A percentile compares a stretch with the other conserved stretches of the same genome.
phyloP scores from a whole-genome alignment of 1,140 invertebrate genomes.

The Euura lappo region DNA sequence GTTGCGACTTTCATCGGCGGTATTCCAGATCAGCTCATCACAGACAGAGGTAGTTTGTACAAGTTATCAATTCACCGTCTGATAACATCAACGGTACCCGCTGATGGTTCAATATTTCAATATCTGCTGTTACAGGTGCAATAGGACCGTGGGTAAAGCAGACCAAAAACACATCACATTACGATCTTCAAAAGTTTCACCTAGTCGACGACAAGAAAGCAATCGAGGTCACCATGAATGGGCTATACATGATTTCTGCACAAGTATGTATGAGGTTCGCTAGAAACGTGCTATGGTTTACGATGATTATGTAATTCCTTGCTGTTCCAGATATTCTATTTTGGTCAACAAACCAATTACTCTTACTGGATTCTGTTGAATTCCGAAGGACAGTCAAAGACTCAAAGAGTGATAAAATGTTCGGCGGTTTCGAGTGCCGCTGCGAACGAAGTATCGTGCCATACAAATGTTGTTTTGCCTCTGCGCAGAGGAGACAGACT shows the following conservation, averaged over 20 bases:
- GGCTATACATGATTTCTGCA: constrained; percentile 52
- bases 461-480: constrained; percentile 43
- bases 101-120: neutral
- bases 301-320: neutral
- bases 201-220: constrained; percentile 50
- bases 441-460: constrained; percentile 47
- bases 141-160: constrained; percentile 54
- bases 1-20: constrained; percentile 51
- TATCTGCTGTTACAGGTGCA: constrained; percentile 31
- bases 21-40: constrained; percentile 47
- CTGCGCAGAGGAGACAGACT: constrained; percentile 47
- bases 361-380: constrained; percentile 51
- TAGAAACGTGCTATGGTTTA: neutral
- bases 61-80: constrained; percentile 11
- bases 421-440: constrained; percentile 39
- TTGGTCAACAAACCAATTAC: constrained; percentile 43
- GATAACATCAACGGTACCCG: neutral
- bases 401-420: constrained; percentile 45
- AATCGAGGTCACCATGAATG: constrained; percentile 49
- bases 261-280: constrained; percentile 39
- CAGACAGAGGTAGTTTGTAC: constrained; percentile 51
- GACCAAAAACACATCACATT: constrained; percentile 41
- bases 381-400: constrained; percentile 41
- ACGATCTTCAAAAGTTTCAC: constrained; percentile 51
- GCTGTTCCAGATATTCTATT: constrained; percentile 49